Evolutionary conservation across 2,113 vertebrate genomes (phyloP), one percentile per base, ranked within the genome.

Genomic region (Halcyon senegalensis): DNA sequence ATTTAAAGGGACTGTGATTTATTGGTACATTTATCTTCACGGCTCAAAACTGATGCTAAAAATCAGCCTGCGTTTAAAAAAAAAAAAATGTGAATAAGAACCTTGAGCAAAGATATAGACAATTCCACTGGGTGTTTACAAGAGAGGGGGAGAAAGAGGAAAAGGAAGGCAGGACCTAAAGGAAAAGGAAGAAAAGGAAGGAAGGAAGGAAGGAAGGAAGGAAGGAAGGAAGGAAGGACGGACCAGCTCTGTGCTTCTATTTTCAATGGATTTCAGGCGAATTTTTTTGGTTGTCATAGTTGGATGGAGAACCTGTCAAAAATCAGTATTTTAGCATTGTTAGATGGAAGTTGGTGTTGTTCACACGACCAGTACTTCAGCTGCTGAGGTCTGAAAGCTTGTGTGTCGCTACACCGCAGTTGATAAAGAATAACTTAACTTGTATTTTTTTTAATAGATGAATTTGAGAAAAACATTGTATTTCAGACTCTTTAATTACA

Each of bases 1-100:
- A 93, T 64, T 95, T 94, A 28, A 77, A 62, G 59, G 67, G 11
- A 30, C 63, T 84, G 59, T 76, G 87, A 77, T 90, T 91, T 83
- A 69, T 94, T 92, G 50, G 58, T 74, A 11, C 46, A 30, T 94
- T 86, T 95, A 53, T 83, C 85, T 96, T 94, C 63, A 74, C 46
- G 72, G 75, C 46, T 83, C 58, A 83, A 85, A 95, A 62, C 50
- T 83, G 53, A 44, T 88, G 41, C 41, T 95, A 88, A 94, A 94
- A 92, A 58, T 78, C 95, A 91, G 10, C 10, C 10, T 74, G 13
- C 6, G 55, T 37, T 35, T 91, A n/a, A 84, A 70, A 93, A 86
- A 81, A 70, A 39, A 72, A 41, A 55, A 63, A 60, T 55, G 16
- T 53, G 19, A 63, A 10, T 77, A 75, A 81, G 51, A 89, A 75